Conservation (phyloP, 1,140 invertebrate genomes). For the Parasteatoda tepidariorum region DNA sequence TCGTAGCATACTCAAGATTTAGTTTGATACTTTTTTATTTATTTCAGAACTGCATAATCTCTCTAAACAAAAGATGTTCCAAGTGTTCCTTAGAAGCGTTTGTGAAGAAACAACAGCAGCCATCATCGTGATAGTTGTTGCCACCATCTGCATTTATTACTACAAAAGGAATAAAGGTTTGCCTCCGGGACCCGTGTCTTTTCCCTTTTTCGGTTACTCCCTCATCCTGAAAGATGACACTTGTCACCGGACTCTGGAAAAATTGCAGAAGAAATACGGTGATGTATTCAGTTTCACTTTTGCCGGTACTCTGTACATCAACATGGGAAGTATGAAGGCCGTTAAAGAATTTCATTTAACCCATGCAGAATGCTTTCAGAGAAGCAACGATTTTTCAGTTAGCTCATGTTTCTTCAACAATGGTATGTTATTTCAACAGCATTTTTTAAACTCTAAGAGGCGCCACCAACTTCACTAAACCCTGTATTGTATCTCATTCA, state of each 20-base stretch:
- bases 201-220: background rate
- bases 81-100: background rate
- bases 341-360: background rate
- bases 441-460: too few species aligned
- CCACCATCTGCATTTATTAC: background rate
- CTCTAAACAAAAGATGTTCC: background rate
- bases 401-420: too few species aligned
- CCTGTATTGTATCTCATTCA: too few species aligned
- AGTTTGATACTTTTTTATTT: too few species aligned
- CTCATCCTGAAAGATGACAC: background rate
- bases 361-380: background rate
- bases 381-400: too few species aligned
- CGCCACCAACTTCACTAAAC: too few species aligned
- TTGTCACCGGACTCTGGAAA: background rate
- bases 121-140: background rate
- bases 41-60: too few species aligned
- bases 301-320: background rate
- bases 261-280: background rate
- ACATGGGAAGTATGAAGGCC: background rate
- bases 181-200: background rate
- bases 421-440: too few species aligned
- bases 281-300: background rate
- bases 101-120: background rate
- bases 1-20: too few species aligned
- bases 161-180: background rate